Conservation (phyloP, 2,888 invertebrate species). For the Branchellion lobata region DNA sequence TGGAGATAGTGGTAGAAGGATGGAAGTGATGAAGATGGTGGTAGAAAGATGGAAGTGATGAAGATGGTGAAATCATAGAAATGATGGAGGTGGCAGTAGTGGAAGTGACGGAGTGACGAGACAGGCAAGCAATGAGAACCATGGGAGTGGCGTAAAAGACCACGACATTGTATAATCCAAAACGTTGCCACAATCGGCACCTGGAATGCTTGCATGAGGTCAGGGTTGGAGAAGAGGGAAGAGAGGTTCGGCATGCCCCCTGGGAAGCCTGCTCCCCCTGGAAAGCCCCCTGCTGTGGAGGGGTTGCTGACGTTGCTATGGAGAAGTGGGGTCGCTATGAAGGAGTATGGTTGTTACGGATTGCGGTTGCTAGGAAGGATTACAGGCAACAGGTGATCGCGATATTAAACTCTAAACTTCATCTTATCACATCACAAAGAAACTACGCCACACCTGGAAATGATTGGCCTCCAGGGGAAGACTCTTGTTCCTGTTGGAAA, state of each 20-base stretch:
- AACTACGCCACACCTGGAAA: no score
- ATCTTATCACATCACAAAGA: no score
- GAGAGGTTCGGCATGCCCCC: slow-evolving; percentile 58
- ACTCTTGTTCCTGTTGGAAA: no score
- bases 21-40: no score
- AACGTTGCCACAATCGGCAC: slow-evolving; percentile 63
- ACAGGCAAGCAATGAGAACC: background rate
- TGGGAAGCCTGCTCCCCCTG: slow-evolving; percentile 49
- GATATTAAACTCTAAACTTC: no score
- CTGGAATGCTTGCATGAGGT: slow-evolving; percentile 73
- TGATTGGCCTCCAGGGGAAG: no score
- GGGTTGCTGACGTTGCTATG: background rate
- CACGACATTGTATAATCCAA: background rate
- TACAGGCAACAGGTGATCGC: no score
- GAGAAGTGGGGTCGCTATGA: no score
- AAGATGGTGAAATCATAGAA: background rate
- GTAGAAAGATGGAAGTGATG: no score
- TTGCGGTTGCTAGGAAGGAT: background rate
- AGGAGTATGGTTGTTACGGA: no score
- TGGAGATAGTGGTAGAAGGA: background rate
- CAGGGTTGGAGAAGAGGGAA: slow-evolving; percentile 69
- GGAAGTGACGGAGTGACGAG: background rate
- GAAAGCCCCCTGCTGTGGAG: slow-evolving; percentile 53
- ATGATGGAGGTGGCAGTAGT: background rate
- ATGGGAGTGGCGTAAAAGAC: background rate